phyloP scores from a whole-genome alignment of 1,140 invertebrate species.

The Camponotus pennsylvanicus region DNA sequence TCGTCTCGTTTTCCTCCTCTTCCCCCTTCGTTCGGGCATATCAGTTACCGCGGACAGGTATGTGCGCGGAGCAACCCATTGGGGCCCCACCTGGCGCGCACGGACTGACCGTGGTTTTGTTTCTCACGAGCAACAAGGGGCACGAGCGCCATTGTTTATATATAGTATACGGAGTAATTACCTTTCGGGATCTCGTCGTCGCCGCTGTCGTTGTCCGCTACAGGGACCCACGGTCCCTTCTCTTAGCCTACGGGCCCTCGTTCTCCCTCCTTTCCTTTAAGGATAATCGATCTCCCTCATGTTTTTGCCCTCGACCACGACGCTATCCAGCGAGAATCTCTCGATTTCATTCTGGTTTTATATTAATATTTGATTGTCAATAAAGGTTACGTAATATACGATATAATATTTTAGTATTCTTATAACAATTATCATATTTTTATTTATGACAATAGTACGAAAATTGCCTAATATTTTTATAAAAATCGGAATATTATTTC shows the following conservation, averaged over 20 bases:
- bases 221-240: constrained; percentile 19
- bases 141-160: constrained; percentile 83
- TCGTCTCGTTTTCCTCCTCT: not conserved
- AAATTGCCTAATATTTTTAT: not conserved
- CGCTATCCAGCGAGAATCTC: constrained; percentile 8
- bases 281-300: constrained; percentile 46
- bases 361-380: constrained; percentile 5
- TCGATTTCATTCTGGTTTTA: not conserved
- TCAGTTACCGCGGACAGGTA: constrained; percentile 78
- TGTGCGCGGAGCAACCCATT: constrained; percentile 36
- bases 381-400: not conserved
- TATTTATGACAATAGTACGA: not conserved
- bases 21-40: constrained; percentile 56
- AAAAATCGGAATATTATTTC: not conserved
- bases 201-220: constrained; percentile 36
- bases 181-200: constrained; percentile 78
- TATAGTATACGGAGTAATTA: constrained; percentile 84
- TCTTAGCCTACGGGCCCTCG: not conserved
- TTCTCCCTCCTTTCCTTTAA: constrained; percentile 6
- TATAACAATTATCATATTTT: not conserved
- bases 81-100: constrained; percentile 51
- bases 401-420: not conserved
- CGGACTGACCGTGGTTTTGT: constrained; percentile 78
- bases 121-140: constrained; percentile 83
- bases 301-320: constrained; percentile 7